Base-by-base conservation (phyloP, 1,140 invertebrate species). In the Drosophila melanogaster region DNA sequence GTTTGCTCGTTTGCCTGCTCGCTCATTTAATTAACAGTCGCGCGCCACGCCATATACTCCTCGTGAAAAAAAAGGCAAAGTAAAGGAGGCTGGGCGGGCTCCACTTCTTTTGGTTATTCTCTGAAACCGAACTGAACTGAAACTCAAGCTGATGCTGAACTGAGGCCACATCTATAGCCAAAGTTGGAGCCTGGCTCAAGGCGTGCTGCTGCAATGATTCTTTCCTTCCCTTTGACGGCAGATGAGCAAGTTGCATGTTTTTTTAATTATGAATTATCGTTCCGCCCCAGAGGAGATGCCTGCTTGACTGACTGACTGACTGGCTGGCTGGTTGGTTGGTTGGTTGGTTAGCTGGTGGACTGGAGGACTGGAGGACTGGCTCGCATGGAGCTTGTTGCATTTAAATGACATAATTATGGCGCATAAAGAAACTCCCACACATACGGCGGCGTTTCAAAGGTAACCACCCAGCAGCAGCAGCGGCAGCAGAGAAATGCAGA, bases 21-120 rank as follows among this genome's bases (percentile, higher is more conserved):
- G 84, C 84, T 89, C 84, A 87, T 87, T 87, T 87, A 87, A 87
- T 87, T 87, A 87, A 87, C 84, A 87, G 84, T 87, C 84, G 84
- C 84, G 84, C 76, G 84, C 84, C 84, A 89, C 84, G 84, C 84
- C 83, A 86, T 35, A 37, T 35, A 37, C 60, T 53, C 46, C 60
- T 17, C 46, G 37, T 30, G 35, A 22, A n/a, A 62, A 62, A 51
- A 53, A 44, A 54, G 14, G 24, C 11, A 30, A 35, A 47, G 15
- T 24, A 26, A 60, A 67, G 62, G 40, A 47, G 65, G 15, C 50
- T 49, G 50, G 35, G 51, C 40, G 37, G 35, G 51, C 6, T 33
- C 44, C 30, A 30, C 8, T 47, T 47, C 44, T 49, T 5, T 30
- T 10, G 14, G 17, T 44, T 19, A 17, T 44, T 44, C 56, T 49